These are phyloP conservation scores for Macrophya alboannulata DNA, from an alignment of 2,888 invertebrate species.

Conservation along the genomic window DNA sequence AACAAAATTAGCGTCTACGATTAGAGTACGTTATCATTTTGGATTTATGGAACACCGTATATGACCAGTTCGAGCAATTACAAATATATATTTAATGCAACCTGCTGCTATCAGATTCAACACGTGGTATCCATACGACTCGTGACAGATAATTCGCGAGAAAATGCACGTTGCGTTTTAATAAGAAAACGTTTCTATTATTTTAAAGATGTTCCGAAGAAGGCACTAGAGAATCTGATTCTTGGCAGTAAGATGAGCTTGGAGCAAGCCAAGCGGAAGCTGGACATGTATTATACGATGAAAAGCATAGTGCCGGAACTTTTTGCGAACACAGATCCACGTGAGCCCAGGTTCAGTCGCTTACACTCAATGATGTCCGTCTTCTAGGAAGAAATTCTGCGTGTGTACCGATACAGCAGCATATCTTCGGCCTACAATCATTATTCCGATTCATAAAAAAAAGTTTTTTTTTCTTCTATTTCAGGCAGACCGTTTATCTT, in stretches of 20 bases:
- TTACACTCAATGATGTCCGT: slow-evolving; percentile 68
- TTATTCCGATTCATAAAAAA: neutral
- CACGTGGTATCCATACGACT: neutral
- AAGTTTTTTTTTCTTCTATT: slow-evolving; percentile 61
- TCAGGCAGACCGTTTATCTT: slow-evolving; percentile 83
- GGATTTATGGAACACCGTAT: neutral
- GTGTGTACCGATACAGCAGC: neutral
- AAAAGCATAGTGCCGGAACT: slow-evolving; percentile 84
- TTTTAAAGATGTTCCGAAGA: slow-evolving; percentile 68
- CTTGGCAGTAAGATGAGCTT: slow-evolving; percentile 83
- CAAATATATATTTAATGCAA: neutral
- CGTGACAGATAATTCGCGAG: neutral
- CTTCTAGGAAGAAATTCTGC: neutral
- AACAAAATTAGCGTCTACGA: neutral
- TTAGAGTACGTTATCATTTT: neutral
- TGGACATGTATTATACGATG: slow-evolving; percentile 85
- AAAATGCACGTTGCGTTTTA: neutral
- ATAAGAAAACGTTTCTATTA: neutral
- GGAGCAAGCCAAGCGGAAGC: slow-evolving; percentile 84
- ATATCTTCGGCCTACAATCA: neutral
- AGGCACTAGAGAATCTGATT: slow-evolving; percentile 71
- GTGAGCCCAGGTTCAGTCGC: slow-evolving; percentile 79
- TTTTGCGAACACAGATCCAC: slow-evolving; percentile 83
- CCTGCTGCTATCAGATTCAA: neutral
- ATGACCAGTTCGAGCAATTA: neutral